Evolutionary conservation across 1,140 invertebrate species (phyloP).

Genomic region (Brachionus plicatilis): DNA sequence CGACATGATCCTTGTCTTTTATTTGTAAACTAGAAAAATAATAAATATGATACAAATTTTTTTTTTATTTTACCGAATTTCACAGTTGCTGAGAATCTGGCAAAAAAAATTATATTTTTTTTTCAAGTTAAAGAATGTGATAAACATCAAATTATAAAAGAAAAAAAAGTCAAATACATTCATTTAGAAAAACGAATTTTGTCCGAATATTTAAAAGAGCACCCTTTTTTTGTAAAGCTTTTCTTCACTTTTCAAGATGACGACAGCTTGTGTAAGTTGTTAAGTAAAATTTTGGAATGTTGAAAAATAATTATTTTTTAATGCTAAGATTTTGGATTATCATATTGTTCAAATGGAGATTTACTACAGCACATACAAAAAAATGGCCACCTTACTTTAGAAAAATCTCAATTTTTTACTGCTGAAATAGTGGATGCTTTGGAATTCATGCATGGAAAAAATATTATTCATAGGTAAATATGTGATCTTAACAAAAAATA

Average conservation of each 20-base stretch:
- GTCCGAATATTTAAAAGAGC: conserved; percentile 44
- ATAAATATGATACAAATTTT: too few relatives aligned
- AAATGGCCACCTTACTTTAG: conserved; percentile 78
- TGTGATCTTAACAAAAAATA: neutral
- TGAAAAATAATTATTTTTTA: neutral
- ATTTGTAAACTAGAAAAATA: too few relatives aligned
- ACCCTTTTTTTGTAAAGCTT: conserved; percentile 80
- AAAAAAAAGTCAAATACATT: conserved; percentile 86
- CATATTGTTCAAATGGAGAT: conserved; percentile 89
- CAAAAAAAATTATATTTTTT: neutral
- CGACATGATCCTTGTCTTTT: too few relatives aligned
- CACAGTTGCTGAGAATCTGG: too few relatives aligned
- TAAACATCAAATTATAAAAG: conserved; percentile 80
- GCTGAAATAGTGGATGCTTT: conserved; percentile 84
- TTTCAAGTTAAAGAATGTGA: conserved; percentile 87
- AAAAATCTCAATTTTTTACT: conserved; percentile 83
- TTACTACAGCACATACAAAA: conserved; percentile 83
- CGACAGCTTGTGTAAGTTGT: conserved; percentile 69
- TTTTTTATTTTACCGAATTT: too few relatives aligned
- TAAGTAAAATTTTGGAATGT: conserved; percentile 41
- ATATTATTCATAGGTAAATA: conserved; percentile 77
- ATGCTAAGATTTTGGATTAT: conserved; percentile 78
- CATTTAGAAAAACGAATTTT: conserved; percentile 85
- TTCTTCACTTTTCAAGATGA: conserved; percentile 93
- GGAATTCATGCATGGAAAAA: conserved; percentile 80